Base-by-base conservation (phyloP, 2,113 vertebrate species). In the Dasypus novemcinctus region DNA sequence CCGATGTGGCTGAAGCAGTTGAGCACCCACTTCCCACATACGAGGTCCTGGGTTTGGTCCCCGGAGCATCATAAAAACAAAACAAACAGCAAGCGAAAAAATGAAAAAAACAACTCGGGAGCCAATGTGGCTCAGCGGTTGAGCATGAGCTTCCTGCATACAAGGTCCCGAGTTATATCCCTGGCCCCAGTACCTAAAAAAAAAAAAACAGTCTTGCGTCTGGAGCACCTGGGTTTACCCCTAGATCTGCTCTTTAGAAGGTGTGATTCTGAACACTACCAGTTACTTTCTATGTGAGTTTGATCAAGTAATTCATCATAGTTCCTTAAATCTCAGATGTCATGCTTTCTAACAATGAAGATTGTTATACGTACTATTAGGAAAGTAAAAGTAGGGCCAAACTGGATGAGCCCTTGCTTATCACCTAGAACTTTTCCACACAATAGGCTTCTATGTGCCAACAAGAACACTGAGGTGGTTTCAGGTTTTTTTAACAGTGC, bases 361-460 rank as follows among this genome's bases (percentile, higher is more conserved):
- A 14, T 79, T 43, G 61, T 74, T 74, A 75, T 64, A 80, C 69
- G 10, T 52, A 29, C 83, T 52, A 7, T n/a, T 52, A 71, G 79
- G 75, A 79, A 90, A 87, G 54, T 49, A 86, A 80, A 78, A 92
- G 27, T 17, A 21, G 59, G 69, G 49, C 31, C 93, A 78, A 91
- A 88, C 52, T 79, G 27, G 80, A 61, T 25, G 49, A 10, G 29
- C 54, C 11, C 5, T 49, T 33, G 36, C 13, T 71, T 83, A 33
- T 75, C 25, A 38, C 31, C 63, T 87, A 11, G 7, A 74, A 12
- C 74, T 68, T 76, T 92, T 76, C 49, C 59, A 75, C 13, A 10
- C 14, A 25, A 61, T 59, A 81, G 21, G 10, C 41, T 43, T 83
- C 25, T 9, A 41, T 17, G 4, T 79, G 38, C 14, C n/a, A 66